A percentile compares a stretch with the other conserved stretches of the same genome.
phyloP scores from a whole-genome alignment of 2,113 vertebrate genomes.

The Rhynchomys soricoides region DNA sequence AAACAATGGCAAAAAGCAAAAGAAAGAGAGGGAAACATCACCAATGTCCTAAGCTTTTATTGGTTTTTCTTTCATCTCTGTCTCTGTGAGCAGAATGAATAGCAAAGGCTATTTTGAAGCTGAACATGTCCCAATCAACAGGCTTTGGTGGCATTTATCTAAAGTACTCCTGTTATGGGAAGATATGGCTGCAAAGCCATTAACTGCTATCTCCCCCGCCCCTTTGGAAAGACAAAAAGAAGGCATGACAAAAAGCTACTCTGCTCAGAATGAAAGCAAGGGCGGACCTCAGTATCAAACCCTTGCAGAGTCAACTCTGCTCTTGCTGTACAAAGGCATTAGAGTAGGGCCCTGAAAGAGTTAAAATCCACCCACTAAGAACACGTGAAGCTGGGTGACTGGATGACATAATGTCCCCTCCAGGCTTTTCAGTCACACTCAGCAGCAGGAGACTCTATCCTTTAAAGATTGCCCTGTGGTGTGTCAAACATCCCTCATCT shows the following conservation, averaged over 20 bases:
- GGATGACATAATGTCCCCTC: neutral
- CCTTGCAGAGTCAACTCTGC: neutral
- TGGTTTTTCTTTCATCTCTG: conserved; percentile 66
- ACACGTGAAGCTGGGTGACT: neutral
- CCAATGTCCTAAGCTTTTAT: neutral
- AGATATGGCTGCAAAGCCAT: conserved; percentile 36
- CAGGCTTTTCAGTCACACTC: neutral
- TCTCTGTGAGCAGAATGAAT: conserved; percentile 1
- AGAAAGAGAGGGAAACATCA: neutral
- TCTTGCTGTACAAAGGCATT: neutral
- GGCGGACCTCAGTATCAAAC: neutral
- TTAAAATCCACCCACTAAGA: neutral
- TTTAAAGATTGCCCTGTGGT: neutral
- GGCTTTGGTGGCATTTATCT: conserved; percentile 32
- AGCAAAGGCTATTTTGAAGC: neutral
- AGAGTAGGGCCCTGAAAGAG: neutral
- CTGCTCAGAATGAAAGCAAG: conserved; percentile 33
- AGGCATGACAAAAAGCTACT: conserved; percentile 36
- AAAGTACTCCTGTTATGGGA: conserved; percentile 1
- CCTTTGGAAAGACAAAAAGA: conserved; percentile 56
- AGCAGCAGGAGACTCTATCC: neutral
- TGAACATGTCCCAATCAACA: neutral
- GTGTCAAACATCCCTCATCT: neutral
- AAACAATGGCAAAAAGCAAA: conserved; percentile 14
- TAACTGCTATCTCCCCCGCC: neutral